Conservation (phyloP, 2,797 vertebrate species). For the Nothura maculosa region DNA sequence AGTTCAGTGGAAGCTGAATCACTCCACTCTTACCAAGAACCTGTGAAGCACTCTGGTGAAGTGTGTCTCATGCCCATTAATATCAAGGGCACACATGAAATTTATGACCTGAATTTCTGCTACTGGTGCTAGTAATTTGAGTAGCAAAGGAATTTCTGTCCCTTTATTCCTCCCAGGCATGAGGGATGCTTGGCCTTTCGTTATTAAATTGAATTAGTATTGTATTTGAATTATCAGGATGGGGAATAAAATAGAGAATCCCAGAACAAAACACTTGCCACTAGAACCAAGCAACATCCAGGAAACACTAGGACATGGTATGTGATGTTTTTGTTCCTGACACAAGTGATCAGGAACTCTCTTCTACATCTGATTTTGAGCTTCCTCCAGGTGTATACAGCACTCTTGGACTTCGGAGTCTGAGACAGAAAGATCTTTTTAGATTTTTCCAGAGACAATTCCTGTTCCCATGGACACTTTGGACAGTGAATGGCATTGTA, state of each 20-base stretch:
- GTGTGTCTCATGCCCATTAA: not conserved
- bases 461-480: not conserved
- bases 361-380: not conserved
- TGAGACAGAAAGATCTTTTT: not conserved
- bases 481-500: constrained; percentile 56
- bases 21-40: not conserved
- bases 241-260: not conserved
- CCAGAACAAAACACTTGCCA: not conserved
- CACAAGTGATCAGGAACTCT: not conserved
- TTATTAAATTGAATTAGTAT: not conserved
- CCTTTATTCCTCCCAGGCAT: not conserved
- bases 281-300: not conserved
- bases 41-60: not conserved
- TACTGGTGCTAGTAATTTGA: not conserved
- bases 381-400: not conserved
- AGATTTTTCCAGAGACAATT: not conserved
- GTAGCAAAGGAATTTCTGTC: not conserved
- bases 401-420: not conserved
- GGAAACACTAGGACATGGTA: not conserved
- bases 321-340: not conserved
- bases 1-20: not conserved
- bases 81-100: not conserved
- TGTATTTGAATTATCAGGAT: not conserved
- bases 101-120: not conserved
- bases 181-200: not conserved